A percentile compares a stretch with the other conserved stretches of the same genome.
Evolutionary conservation across 2,113 vertebrate species (phyloP).

Genomic region (Brienomyrus longianalis): DNA sequence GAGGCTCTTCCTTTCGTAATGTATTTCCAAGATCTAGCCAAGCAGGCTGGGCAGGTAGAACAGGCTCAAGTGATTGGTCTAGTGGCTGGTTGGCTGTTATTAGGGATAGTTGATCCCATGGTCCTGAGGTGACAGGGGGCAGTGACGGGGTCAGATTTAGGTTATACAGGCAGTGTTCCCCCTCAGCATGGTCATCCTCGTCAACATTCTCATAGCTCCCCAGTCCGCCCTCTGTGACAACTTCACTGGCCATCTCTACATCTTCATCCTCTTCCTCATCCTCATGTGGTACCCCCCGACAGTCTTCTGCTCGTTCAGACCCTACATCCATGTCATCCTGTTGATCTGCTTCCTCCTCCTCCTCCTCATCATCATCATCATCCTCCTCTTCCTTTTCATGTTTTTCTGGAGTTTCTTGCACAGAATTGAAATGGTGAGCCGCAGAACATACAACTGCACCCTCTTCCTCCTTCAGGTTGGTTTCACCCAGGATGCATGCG

Average conservation of each 20-base stretch:
- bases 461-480: background rate
- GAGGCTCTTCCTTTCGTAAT: slow-evolving; percentile 24
- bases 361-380: slow-evolving; percentile 50
- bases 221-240: slow-evolving; percentile 63
- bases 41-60: slow-evolving; percentile 40
- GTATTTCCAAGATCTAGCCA: slow-evolving; percentile 37
- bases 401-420: slow-evolving; percentile 36
- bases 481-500: background rate
- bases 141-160: slow-evolving; percentile 52
- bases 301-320: slow-evolving; percentile 58
- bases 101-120: slow-evolving; percentile 54
- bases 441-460: slow-evolving; percentile 38
- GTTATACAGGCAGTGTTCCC: slow-evolving; percentile 57
- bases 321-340: slow-evolving; percentile 68
- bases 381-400: slow-evolving; percentile 51
- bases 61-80: slow-evolving; percentile 38
- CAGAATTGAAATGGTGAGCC: slow-evolving; percentile 33
- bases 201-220: slow-evolving; percentile 66
- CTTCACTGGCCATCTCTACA: slow-evolving; percentile 69
- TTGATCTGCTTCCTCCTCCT: slow-evolving; percentile 44
- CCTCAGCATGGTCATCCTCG: slow-evolving; percentile 60
- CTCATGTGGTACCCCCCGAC: slow-evolving; percentile 41
- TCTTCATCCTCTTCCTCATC: slow-evolving; percentile 58
- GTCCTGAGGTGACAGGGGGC: slow-evolving; percentile 38
- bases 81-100: slow-evolving; percentile 23